Base-by-base conservation (phyloP, 2,888 invertebrate species). In the Stegana nigrithorax region DNA sequence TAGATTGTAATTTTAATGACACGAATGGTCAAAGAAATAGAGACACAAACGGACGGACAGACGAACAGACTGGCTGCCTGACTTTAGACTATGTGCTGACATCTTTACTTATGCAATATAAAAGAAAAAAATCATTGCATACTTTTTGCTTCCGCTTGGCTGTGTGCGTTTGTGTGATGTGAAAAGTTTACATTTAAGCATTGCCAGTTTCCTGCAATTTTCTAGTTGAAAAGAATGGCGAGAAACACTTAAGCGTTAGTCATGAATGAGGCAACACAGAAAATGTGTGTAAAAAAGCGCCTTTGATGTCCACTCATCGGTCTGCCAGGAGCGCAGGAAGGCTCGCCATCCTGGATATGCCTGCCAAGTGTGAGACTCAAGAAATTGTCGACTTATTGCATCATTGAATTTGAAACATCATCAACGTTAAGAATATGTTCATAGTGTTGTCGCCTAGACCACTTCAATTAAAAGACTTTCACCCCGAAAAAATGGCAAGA, bases 391-490 rank as follows among this genome's bases (percentile, higher is more conserved):
- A 64, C 64, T 66, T 68, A 64, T 60, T 68, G 67, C 68, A 65
- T 68, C 68, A 70, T 71, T 68, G 70, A 68, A 70, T 71, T 68
- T 68, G 68, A 67, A 70, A 63, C 39, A n/a, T 39, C 21, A 23
- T 55, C 53, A 25, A n/a, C 50, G 25, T 39, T 71, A 68, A 66
- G 61, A 70, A 47, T 50, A 47, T 53, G 36, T 66, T 61, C 55
- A 55, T 44, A 42, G 29, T 59, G 67, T 63, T 68, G 67, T 39
- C n/a, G n/a, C n/a, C n/a, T n/a, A 68, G 71, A 71, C 77, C 80
- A 81, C 82, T 83, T 82, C 83, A 82, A 82, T 82, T 82, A 82
- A 80, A 82, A 82, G 82, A 83, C 81, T 82, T 82, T 83, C 75
- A 77, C 79, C 77, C 72, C 66, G 56, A 53, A 59, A 26, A 2